A percentile compares a stretch with the other conserved stretches of the same genome.
These are phyloP conservation scores for Vireo griseus DNA, from an alignment of 2,797 vertebrate species.

Conservation along the genomic window DNA sequence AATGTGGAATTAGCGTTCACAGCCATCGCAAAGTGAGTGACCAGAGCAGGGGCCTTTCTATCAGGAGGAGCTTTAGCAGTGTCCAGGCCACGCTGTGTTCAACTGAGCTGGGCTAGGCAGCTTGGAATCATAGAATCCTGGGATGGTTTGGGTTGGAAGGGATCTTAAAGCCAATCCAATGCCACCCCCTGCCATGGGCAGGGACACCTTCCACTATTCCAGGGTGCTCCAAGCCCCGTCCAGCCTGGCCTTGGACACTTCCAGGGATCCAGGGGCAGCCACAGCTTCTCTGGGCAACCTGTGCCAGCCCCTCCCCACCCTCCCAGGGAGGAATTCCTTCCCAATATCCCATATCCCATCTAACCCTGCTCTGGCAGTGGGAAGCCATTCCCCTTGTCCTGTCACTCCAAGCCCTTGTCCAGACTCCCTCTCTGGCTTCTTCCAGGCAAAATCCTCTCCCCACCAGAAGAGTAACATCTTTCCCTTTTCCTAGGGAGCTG, in stretches of 20 bases:
- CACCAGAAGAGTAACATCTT: not conserved
- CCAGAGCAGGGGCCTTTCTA: fast-evolving
- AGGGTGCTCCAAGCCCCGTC: fast-evolving
- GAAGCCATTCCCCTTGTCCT: not conserved
- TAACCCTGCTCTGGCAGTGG: not conserved
- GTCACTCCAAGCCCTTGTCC: not conserved
- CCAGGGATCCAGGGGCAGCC: not conserved
- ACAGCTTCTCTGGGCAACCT: not conserved
- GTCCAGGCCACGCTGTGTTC: fast-evolving
- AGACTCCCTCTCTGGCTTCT: not conserved
- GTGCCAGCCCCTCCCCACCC: fast-evolving
- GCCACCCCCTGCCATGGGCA: not conserved
- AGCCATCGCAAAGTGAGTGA: constrained; percentile 89
- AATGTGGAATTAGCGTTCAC: constrained; percentile 91
- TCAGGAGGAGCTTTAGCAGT: not conserved
- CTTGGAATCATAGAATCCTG: not conserved
- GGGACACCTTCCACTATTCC: not conserved
- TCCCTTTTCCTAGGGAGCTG: constrained; percentile 79
- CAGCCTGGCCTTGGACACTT: not conserved
- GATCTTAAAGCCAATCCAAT: not conserved
- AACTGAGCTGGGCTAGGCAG: not conserved
- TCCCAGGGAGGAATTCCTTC: not conserved
- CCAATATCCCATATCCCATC: not conserved
- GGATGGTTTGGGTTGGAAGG: not conserved
- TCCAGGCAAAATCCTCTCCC: not conserved